Conservation (phyloP, 2,888 invertebrate genomes). For the Sinhomidia bicolor region DNA sequence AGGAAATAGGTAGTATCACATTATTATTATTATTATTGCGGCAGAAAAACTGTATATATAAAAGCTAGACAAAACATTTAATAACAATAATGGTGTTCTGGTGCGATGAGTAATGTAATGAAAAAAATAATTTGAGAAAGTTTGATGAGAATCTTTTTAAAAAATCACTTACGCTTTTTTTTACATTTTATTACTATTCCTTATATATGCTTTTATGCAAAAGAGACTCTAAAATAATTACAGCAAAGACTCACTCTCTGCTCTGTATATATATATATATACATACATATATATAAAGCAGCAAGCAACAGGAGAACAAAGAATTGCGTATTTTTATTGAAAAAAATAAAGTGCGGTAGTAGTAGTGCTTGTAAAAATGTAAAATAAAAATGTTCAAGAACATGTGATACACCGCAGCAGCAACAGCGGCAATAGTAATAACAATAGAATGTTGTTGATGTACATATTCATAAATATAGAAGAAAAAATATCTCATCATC, state of each 20-base stretch:
- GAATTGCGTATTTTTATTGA: too few relatives aligned
- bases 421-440: too few relatives aligned
- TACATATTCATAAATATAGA: background rate
- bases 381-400: conserved; percentile 30
- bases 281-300: too few relatives aligned
- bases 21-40: too few relatives aligned
- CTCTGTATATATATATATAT: too few relatives aligned
- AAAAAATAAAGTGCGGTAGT: background rate
- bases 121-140: conserved; percentile 42
- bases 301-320: background rate
- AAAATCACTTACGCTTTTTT: conserved; percentile 25
- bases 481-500: background rate
- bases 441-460: background rate
- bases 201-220: background rate
- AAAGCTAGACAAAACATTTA: conserved; percentile 1
- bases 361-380: too few relatives aligned
- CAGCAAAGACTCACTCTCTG: too few relatives aligned
- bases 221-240: conserved; percentile 12
- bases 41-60: too few relatives aligned
- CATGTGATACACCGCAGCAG: conserved; percentile 19
- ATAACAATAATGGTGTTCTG: conserved; percentile 42
- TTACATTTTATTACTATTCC: background rate
- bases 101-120: conserved; percentile 42
- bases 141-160: conserved; percentile 33
- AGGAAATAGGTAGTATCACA: too few relatives aligned